Percentiles rank a stretch among this genome's conserved stretches.
Evolutionary conservation across 2,888 invertebrate genomes (phyloP).

Genomic region (Brachypterus glaber): DNA sequence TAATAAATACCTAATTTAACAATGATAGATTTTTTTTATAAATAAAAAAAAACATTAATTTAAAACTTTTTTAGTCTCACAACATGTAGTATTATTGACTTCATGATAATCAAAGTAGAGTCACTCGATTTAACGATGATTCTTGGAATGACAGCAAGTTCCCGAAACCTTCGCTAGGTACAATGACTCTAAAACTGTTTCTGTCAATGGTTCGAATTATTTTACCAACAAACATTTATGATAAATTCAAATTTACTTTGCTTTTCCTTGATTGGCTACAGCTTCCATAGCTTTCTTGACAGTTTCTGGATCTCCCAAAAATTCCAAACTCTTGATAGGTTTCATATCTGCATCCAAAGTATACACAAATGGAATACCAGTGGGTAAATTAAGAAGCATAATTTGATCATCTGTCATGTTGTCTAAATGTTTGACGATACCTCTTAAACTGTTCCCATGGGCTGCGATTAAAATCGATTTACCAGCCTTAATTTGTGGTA

Average conservation of each 20-base stretch:
- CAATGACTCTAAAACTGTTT: too few relatives aligned
- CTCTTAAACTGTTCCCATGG: constrained; percentile 80
- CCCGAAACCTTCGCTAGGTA: too few relatives aligned
- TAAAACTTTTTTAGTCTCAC: too few relatives aligned
- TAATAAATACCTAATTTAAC: too few relatives aligned
- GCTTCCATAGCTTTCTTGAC: constrained; percentile 67
- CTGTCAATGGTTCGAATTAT: too few relatives aligned
- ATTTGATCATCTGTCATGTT: constrained; percentile 58
- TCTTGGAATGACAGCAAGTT: too few relatives aligned
- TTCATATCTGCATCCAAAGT: constrained; percentile 61
- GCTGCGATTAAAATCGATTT: constrained; percentile 76
- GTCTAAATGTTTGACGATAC: constrained; percentile 70
- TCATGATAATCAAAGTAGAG: too few relatives aligned
- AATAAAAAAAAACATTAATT: too few relatives aligned
- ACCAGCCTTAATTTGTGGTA: constrained; percentile 76
- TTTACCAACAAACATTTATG: too few relatives aligned
- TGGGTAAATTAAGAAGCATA: constrained; percentile 67
- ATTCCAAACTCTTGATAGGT: constrained; percentile 60
- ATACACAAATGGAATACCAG: constrained; percentile 73
- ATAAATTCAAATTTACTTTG: constrained; percentile 51
- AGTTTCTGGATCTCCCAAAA: constrained; percentile 70
- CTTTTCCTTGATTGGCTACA: constrained; percentile 70
- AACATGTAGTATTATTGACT: too few relatives aligned
- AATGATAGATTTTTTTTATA: too few relatives aligned
- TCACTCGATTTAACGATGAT: too few relatives aligned